phyloP scores from a whole-genome alignment of 2,797 vertebrate species.

The Brachymystax lenok region DNA sequence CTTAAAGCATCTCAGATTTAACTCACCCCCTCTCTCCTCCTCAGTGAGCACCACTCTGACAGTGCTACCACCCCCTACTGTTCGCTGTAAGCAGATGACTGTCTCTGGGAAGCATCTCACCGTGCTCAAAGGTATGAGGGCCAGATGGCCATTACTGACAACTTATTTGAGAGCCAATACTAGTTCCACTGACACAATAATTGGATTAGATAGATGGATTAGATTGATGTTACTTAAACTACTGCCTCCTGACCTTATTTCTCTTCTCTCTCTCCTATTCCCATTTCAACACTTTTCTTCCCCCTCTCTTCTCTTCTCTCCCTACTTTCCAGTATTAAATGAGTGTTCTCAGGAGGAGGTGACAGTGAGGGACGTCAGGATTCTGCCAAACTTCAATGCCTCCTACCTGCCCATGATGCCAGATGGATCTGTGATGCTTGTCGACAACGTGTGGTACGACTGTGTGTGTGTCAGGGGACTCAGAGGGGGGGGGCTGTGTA shows the following conservation, averaged over 20 bases:
- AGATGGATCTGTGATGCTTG: constrained; percentile 90
- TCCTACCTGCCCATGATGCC: constrained; percentile 96
- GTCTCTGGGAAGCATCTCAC: constrained; percentile 89
- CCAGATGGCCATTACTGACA: neutral
- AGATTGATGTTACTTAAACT: too few species aligned
- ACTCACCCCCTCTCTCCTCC: neutral
- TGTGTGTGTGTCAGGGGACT: neutral
- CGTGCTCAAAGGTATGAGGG: constrained; percentile 84
- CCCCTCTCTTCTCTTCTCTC: neutral
- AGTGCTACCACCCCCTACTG: constrained; percentile 86
- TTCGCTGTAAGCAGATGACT: constrained; percentile 90
- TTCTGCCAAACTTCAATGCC: constrained; percentile 91
- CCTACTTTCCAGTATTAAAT: constrained; percentile 79
- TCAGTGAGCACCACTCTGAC: constrained; percentile 92
- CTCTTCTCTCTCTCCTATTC: too few species aligned
- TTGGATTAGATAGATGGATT: neutral
- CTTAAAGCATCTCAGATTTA: neutral
- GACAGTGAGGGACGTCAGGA: constrained; percentile 82
- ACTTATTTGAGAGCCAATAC: neutral
- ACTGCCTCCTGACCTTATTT: too few species aligned
- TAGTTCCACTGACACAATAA: neutral
- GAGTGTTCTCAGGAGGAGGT: constrained; percentile 91
- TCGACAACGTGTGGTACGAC: constrained; percentile 90
- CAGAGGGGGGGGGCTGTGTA: neutral
- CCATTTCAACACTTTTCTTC: neutral